Evolutionary conservation across 2,888 invertebrate genomes (phyloP), one percentile per base, ranked within the genome.

Genomic region (Theristus sp.): DNA sequence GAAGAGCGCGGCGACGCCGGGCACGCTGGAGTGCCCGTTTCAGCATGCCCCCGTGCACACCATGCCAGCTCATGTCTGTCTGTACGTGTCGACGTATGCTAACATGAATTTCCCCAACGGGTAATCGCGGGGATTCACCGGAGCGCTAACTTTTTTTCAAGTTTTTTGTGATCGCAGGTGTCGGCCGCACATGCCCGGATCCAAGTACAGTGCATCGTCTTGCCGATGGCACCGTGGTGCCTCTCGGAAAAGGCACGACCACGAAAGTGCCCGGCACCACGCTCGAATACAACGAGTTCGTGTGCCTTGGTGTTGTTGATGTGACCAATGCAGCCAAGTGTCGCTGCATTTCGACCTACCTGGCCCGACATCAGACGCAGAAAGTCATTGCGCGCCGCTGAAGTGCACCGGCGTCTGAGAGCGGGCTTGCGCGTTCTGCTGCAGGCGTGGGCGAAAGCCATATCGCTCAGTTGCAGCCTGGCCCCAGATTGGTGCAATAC

Each of bases 101-200:
- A 6, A 55, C 31, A 24, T 27, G 13, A 6, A 22, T 24, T 10
- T 25, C 47, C n/a, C n/a, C n/a, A n/a, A n/a, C n/a, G n/a, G n/a
- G n/a, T n/a, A n/a, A n/a, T n/a, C n/a, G n/a, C n/a, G n/a, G n/a
- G n/a, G n/a, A n/a, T n/a, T n/a, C n/a, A n/a, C n/a, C n/a, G n/a
- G n/a, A n/a, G n/a, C n/a, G n/a, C n/a, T n/a, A n/a, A n/a, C n/a
- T n/a, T n/a, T n/a, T n/a, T n/a, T n/a, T n/a, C n/a, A n/a, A n/a
- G n/a, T n/a, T n/a, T n/a, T n/a, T n/a, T n/a, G n/a, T n/a, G n/a
- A n/a, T n/a, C n/a, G n/a, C 65, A 78, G 78, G 79, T 71, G 71
- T 84, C 61, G 96, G 96, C 3, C 80, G 80, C 68, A 90, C 89
- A 2, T 81, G 82, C 68, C 96, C 96, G 0, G 83, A 91, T 79